Evolutionary conservation across 2,888 invertebrate genomes (phyloP).

Genomic region (Coronaproctus castanopsis): DNA sequence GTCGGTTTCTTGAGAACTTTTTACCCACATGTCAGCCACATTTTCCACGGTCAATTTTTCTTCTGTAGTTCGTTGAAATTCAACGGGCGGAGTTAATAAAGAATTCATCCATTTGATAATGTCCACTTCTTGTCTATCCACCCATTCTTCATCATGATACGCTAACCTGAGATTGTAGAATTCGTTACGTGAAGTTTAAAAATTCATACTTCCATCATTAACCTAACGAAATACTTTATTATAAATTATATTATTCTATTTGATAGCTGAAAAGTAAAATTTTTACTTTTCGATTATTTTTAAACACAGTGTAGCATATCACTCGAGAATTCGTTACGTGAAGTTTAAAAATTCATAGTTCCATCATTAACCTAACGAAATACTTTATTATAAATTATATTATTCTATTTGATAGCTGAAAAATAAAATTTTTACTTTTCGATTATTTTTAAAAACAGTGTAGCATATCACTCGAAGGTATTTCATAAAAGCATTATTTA

Average conservation of each 20-base stretch:
- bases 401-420: too few species aligned
- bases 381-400: too few species aligned
- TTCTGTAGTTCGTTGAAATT: conserved; percentile 29
- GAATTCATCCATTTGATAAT: conserved; percentile 64
- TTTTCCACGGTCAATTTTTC: conserved; percentile 39
- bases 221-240: background rate
- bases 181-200: background rate
- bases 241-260: background rate
- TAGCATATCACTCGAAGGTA: too few species aligned
- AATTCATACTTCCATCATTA: background rate
- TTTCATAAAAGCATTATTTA: too few species aligned
- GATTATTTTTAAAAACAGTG: too few species aligned
- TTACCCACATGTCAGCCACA: conserved; percentile 49
- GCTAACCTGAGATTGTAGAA: conserved; percentile 14
- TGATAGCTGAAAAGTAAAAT: background rate
- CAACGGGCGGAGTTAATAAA: conserved; percentile 50
- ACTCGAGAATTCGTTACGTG: too few species aligned
- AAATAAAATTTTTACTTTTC: too few species aligned
- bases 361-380: too few species aligned
- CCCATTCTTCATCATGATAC: conserved; percentile 27
- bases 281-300: too few species aligned
- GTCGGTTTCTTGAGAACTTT: conserved; percentile 42
- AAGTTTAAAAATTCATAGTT: too few species aligned
- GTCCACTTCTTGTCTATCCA: conserved; percentile 44
- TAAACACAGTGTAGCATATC: too few species aligned